Conservation (phyloP, 2,797 vertebrate genomes). For the Pseudomugil gertrudae region DNA sequence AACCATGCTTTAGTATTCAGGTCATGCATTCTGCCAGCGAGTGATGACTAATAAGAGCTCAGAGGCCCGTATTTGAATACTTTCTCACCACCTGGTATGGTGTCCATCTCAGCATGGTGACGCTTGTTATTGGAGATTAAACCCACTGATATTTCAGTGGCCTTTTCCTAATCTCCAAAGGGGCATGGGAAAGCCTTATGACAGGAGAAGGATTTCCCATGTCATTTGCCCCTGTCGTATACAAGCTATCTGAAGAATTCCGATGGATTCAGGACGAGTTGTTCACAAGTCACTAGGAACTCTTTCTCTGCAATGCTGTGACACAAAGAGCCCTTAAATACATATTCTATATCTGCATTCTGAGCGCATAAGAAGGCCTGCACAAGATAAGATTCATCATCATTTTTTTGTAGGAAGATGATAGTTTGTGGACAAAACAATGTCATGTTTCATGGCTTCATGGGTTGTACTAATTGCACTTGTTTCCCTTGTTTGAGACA, state of each 20-base stretch:
- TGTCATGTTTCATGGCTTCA: not conserved
- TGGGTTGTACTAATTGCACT: not conserved
- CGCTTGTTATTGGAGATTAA: slow-evolving; percentile 62
- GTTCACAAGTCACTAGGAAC: not conserved
- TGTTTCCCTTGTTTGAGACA: not conserved
- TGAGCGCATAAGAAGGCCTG: no score
- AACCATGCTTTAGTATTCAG: slow-evolving; percentile 32
- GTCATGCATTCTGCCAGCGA: slow-evolving; percentile 15
- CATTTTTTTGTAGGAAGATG: not conserved
- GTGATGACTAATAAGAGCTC: slow-evolving; percentile 51
- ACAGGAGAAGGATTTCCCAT: slow-evolving; percentile 33
- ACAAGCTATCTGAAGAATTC: slow-evolving; percentile 10
- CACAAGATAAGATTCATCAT: slow-evolving; percentile 6
- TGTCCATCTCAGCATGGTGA: slow-evolving; percentile 34
- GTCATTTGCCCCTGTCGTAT: slow-evolving; percentile 6
- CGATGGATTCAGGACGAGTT: not conserved
- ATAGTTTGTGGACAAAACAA: not conserved
- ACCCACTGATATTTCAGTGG: slow-evolving; percentile 73
- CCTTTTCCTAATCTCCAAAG: slow-evolving; percentile 72
- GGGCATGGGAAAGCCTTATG: slow-evolving; percentile 38
- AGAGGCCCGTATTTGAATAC: slow-evolving; percentile 49
- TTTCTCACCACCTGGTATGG: slow-evolving; percentile 49
- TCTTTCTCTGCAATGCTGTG: not conserved
- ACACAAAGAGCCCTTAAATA: not conserved
- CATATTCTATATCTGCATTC: no score